These are phyloP conservation scores for Theropithecus gelada DNA, from an alignment of 2,113 vertebrate genomes.

Conservation along the genomic window DNA sequence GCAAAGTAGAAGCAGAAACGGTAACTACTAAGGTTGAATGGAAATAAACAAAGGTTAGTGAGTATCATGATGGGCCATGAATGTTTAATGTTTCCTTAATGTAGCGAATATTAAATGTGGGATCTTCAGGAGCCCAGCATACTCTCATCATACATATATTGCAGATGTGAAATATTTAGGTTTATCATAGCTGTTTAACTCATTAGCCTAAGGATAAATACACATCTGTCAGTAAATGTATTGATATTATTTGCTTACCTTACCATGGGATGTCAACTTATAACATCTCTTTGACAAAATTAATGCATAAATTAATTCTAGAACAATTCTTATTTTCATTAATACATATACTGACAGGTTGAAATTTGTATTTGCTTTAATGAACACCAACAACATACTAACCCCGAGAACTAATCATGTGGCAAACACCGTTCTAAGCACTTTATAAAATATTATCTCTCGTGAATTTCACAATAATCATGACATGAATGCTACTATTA, in stretches of 20 bases:
- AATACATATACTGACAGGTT: neutral
- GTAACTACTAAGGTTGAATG: neutral
- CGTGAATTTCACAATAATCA: neutral
- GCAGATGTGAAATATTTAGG: neutral
- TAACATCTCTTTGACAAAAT: neutral
- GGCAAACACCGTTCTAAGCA: neutral
- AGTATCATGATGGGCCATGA: neutral
- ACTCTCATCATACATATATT: neutral
- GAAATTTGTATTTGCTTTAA: neutral
- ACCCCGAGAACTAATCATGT: neutral
- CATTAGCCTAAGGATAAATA: neutral
- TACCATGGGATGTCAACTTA: neutral
- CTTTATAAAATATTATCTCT: neutral
- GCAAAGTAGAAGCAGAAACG: slow-evolving; percentile 3
- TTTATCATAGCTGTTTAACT: neutral
- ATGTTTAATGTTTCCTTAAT: slow-evolving; percentile 42
- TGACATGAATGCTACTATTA: neutral
- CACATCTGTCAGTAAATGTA: neutral
- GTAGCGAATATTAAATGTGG: neutral
- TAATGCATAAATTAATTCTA: neutral
- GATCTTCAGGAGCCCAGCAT: neutral
- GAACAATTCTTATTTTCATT: neutral
- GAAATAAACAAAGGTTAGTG: slow-evolving; percentile 48
- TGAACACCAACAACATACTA: neutral
- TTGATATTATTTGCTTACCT: neutral